Evolutionary conservation across 2,888 invertebrate genomes (phyloP).

Genomic region (Eristalis pertinax): DNA sequence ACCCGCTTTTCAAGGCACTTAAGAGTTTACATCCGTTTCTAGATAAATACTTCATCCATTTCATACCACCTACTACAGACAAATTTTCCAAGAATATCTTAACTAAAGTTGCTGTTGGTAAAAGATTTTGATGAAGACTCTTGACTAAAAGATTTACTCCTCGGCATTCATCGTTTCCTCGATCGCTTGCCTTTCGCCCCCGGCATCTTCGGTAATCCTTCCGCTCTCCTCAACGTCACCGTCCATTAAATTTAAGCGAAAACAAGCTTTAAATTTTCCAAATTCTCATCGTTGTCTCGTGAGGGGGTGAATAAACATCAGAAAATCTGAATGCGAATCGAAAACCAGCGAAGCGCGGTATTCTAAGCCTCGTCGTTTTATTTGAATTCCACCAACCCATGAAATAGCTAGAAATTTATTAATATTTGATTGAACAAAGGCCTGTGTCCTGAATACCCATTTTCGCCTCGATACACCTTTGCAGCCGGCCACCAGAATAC

Average conservation of each 20-base stretch:
- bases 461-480: background rate
- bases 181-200: too few species aligned
- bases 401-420: conserved; percentile 47
- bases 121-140: too few species aligned
- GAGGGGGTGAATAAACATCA: background rate
- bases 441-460: conserved; percentile 4
- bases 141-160: too few species aligned
- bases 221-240: background rate
- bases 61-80: too few species aligned
- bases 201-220: background rate
- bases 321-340: background rate
- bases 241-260: background rate
- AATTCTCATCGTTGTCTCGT: background rate
- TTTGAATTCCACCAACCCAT: conserved; percentile 35
- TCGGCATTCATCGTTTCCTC: too few species aligned
- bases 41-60: too few species aligned
- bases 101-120: too few species aligned
- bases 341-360: background rate
- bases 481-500: background rate
- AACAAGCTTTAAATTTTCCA: background rate
- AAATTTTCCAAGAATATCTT: too few species aligned
- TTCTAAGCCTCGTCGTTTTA: background rate
- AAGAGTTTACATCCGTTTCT: too few species aligned
- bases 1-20: too few species aligned
- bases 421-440: conserved; percentile 45